Evolutionary conservation across 2,113 vertebrate genomes (phyloP), one percentile per base, ranked within the genome.

Genomic region (Desmodus rotundus): DNA sequence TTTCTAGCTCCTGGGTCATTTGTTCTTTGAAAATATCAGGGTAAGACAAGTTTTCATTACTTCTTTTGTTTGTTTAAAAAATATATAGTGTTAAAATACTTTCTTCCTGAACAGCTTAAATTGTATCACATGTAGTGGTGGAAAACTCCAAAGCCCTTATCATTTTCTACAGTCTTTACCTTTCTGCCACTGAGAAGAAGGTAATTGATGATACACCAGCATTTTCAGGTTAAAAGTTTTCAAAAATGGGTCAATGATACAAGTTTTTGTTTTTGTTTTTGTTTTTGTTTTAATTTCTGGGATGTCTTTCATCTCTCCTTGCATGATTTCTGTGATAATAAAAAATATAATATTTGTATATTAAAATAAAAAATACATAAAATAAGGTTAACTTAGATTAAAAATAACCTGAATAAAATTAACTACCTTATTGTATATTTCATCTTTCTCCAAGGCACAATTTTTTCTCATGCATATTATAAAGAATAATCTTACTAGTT

Each of bases 11-110:
- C 87, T 97, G 94, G 96, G 96, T 97, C 97, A 98, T 96, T 94
- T 97, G 73, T 97, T 95, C 95, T 98, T 96, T 94, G 87, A 96
- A 97, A 98, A 95, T 97, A 78, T 92, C 97, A 97, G 78, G 68
- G 45, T 73, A 85, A 98, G 92, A 93, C 28, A 95, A 93, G 97
- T 87, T 84, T 94, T 97, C 81, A 92, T 94, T 87, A 95, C 45
- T 87, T n/a, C 3, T 80, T 72, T 87, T 31, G 36, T 95, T 97
- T 94, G 90, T 93, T 92, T 95, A 54, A 65, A 95, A 91, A 80
- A 93, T 14, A 92, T 54, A 33, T 58, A 83, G 73, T 31, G 38
- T 78, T 63, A 41, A 94, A 93, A 91, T 13, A 1, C 4, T 43
- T 96, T 93, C 41, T 78, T 91, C 36, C 54, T 74, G 95, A 91